Evolutionary conservation across 2,113 vertebrate species (phyloP).

Genomic region (Saimiri boliviensis): DNA sequence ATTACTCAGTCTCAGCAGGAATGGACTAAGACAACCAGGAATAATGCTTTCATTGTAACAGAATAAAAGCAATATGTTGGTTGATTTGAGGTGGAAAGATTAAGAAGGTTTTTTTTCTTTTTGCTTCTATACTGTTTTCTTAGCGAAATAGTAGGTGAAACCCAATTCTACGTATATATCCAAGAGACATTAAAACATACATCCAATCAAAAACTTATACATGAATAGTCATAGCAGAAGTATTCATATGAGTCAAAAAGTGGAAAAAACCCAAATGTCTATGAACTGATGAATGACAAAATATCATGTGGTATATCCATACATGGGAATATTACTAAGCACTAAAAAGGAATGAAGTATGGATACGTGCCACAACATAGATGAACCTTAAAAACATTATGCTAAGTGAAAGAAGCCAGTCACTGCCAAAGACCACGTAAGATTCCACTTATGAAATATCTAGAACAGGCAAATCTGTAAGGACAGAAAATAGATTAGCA

Average conservation of each 20-base stretch:
- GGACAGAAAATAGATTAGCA: not conserved
- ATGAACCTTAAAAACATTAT: not conserved
- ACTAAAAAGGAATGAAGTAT: not conserved
- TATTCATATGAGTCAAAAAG: not conserved
- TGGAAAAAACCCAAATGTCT: not conserved
- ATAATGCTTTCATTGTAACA: not conserved
- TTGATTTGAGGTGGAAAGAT: not conserved
- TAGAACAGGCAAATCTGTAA: not conserved
- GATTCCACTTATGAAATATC: not conserved
- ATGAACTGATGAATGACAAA: not conserved
- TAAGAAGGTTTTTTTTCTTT: not conserved
- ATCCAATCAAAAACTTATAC: not conserved
- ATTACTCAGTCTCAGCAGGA: not conserved
- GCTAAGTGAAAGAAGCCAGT: not conserved
- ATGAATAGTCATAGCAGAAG: not conserved
- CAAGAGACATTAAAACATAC: not conserved
- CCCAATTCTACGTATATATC: accelerated
- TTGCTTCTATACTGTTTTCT: not conserved
- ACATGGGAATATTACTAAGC: not conserved
- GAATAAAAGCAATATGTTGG: too few species aligned
- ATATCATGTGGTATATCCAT: not conserved
- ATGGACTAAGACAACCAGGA: not conserved
- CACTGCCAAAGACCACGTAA: not conserved
- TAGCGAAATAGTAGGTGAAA: not conserved
- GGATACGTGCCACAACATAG: not conserved